phyloP scores from a whole-genome alignment of 2,888 invertebrate species.

The Caenorhabditis sp. region DNA sequence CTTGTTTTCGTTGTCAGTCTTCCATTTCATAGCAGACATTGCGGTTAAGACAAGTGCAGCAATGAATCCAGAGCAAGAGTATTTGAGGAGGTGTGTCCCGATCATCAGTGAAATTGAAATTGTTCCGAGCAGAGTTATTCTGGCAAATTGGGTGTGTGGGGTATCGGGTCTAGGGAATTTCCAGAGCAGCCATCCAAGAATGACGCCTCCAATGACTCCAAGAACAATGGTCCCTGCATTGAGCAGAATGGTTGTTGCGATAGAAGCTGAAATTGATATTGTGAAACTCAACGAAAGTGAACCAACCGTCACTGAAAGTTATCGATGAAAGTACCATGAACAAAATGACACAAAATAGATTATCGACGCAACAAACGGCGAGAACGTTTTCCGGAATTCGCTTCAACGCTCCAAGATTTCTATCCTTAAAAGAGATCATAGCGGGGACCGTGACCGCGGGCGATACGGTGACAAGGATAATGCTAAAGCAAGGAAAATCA shows the following conservation, averaged over 20 bases:
- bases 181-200: constrained; percentile 16
- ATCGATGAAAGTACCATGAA: constrained; percentile 26
- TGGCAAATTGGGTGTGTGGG: constrained; percentile 8
- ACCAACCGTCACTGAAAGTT: constrained; percentile 11
- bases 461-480: constrained; percentile 8
- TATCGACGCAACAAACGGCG: constrained; percentile 26
- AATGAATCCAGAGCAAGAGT: constrained; percentile 13
- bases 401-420: not conserved
- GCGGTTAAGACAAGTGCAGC: not conserved
- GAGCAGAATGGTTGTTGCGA: constrained; percentile 1
- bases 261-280: not conserved
- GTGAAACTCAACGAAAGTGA: not conserved
- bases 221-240: constrained; percentile 7
- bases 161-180: constrained; percentile 3
- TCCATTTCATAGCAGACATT: constrained; percentile 13
- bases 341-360: constrained; percentile 14
- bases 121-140: constrained; percentile 2
- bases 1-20: constrained; percentile 1
- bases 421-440: constrained; percentile 27
- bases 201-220: constrained; percentile 1
- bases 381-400: constrained; percentile 25
- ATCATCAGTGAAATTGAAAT: constrained; percentile 8
- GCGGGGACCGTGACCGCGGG: constrained; percentile 31
- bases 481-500: not conserved
- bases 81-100: constrained; percentile 5